Conservation (phyloP, 2,113 vertebrate species). For the Pleuronectes platessa region DNA sequence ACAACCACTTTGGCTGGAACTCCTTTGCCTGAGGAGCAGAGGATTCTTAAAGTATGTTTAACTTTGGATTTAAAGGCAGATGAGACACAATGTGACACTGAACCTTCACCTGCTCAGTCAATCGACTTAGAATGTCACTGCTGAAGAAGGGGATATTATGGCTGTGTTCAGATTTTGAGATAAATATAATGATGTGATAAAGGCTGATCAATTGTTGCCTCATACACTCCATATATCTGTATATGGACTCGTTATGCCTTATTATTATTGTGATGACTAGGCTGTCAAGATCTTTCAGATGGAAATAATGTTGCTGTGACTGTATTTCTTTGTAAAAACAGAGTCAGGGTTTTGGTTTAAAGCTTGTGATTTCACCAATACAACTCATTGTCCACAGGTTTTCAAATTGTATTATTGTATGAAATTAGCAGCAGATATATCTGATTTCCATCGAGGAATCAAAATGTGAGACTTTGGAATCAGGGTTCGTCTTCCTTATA, state of each 20-base stretch:
- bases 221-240: neutral
- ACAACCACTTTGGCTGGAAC: neutral
- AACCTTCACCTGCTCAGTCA: neutral
- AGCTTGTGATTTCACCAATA: too few relatives aligned
- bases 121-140: neutral
- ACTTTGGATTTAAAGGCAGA: neutral
- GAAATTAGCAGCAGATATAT: too few relatives aligned
- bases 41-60: too few relatives aligned
- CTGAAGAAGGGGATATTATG: neutral
- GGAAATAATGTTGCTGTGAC: neutral
- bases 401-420: too few relatives aligned
- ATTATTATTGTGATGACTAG: neutral
- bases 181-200: too few relatives aligned
- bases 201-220: neutral
- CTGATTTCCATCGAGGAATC: too few relatives aligned
- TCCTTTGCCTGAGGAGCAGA: neutral
- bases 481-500: too few relatives aligned
- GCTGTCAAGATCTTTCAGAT: neutral
- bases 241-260: neutral
- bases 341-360: too few relatives aligned
- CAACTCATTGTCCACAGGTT: too few relatives aligned
- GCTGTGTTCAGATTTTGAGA: neutral
- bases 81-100: neutral
- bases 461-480: too few relatives aligned
- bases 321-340: too few relatives aligned